These are phyloP conservation scores for Drosophila nigrodunni DNA, from an alignment of 1,140 invertebrate species.

Conservation along the genomic window DNA sequence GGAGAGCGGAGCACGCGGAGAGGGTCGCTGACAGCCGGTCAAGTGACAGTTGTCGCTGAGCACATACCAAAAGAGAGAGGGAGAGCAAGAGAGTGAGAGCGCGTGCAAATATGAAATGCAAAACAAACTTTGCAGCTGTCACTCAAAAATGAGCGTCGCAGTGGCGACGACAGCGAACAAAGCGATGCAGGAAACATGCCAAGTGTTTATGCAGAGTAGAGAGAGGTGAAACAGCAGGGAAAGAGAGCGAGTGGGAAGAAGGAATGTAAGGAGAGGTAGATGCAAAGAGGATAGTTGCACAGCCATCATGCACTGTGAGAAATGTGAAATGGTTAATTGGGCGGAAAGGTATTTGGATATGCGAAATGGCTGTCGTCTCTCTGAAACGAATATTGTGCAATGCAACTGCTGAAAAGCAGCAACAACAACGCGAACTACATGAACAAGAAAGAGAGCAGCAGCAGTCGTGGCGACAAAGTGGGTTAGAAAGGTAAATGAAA, in stretches of 20 bases:
- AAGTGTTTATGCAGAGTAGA: conserved; percentile 19
- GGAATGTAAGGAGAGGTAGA: neutral
- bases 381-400: conserved; percentile 40
- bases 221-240: too few species aligned
- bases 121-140: conserved; percentile 83
- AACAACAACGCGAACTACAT: conserved; percentile 1
- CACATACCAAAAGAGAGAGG: conserved; percentile 16
- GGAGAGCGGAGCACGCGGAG: neutral
- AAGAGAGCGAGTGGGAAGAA: neutral
- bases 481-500: conserved; percentile 58
- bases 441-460: neutral
- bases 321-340: conserved; percentile 72
- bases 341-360: conserved; percentile 61
- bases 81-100: conserved; percentile 21
- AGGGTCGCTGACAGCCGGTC: conserved; percentile 62
- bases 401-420: neutral
- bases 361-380: conserved; percentile 36
- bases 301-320: conserved; percentile 63
- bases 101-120: conserved; percentile 80
- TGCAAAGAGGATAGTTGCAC: neutral
- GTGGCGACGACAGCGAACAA: conserved; percentile 51
- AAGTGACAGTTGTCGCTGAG: conserved; percentile 75
- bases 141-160: conserved; percentile 80
- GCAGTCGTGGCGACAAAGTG: conserved; percentile 27
- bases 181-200: conserved; percentile 39